phyloP scores from a whole-genome alignment of 2,113 vertebrate species.

The Choloepus hoffmanni region DNA sequence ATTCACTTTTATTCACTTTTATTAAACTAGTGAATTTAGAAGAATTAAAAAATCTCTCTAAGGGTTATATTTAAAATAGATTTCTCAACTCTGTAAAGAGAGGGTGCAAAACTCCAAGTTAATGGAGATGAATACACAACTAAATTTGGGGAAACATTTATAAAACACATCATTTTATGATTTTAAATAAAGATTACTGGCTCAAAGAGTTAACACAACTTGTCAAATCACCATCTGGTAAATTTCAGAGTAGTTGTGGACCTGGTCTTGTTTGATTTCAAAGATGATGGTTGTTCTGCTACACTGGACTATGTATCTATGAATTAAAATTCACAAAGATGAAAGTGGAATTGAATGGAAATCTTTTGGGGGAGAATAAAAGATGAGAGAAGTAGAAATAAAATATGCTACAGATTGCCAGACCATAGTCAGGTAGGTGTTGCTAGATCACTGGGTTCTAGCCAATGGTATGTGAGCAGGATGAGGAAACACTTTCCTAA shows the following conservation, averaged over 20 bases:
- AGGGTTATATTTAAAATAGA: background rate
- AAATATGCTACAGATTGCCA: background rate
- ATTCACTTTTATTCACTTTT: background rate
- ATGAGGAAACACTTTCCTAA: background rate
- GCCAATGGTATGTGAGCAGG: too few species aligned
- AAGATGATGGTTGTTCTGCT: background rate
- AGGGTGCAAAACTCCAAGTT: background rate
- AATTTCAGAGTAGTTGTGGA: background rate
- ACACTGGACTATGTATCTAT: background rate
- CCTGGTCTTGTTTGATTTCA: background rate
- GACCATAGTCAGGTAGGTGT: background rate
- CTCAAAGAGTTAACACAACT: background rate
- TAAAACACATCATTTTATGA: background rate
- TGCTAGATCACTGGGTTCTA: too few species aligned
- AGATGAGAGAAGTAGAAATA: slow-evolving; percentile 30
- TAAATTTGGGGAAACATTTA: background rate
- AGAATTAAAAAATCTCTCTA: background rate
- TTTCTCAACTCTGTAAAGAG: background rate
- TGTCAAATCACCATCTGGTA: background rate
- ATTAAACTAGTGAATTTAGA: background rate
- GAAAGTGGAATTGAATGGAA: slow-evolving; percentile 26
- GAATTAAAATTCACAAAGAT: slow-evolving; percentile 46
- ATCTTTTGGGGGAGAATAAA: slow-evolving; percentile 26
- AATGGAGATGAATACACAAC: background rate
- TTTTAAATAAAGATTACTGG: background rate